A percentile compares a stretch with the other conserved stretches of the same genome.
Conservation (phyloP, 2,888 invertebrate genomes). For the Monoplex corrugatus region DNA sequence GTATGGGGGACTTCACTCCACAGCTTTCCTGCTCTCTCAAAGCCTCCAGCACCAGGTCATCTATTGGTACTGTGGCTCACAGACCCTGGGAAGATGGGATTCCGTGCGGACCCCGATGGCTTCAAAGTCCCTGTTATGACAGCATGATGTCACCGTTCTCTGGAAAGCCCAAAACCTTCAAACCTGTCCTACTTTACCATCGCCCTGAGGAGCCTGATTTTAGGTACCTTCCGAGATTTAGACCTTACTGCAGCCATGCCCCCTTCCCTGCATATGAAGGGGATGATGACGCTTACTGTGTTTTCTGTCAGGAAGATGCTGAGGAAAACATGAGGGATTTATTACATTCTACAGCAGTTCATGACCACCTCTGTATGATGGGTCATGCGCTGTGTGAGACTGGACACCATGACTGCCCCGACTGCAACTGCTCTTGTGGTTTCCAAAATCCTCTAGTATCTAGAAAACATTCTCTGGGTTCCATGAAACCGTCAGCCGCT, state of each 20-base stretch:
- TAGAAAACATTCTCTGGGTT: neutral
- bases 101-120: neutral
- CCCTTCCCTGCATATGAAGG: neutral
- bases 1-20: conserved; percentile 31
- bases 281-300: neutral
- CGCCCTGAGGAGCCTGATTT: conserved; percentile 26
- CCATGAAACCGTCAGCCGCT: neutral
- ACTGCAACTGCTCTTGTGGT: neutral
- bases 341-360: neutral
- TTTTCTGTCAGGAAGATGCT: neutral
- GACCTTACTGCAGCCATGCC: neutral
- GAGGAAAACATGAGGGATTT: conserved; percentile 15
- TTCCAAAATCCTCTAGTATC: neutral
- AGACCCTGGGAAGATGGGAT: neutral
- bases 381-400: neutral
- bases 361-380: neutral
- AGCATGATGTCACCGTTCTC: neutral
- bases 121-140: neutral
- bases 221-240: neutral
- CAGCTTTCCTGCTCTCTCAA: conserved; percentile 48
- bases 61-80: neutral
- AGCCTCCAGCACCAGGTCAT: neutral
- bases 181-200: conserved; percentile 53
- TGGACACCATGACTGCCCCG: neutral
- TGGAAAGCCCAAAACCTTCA: conserved; percentile 50